Conservation (phyloP, 2,113 vertebrate genomes). For the Leptobrachium leishanense region DNA sequence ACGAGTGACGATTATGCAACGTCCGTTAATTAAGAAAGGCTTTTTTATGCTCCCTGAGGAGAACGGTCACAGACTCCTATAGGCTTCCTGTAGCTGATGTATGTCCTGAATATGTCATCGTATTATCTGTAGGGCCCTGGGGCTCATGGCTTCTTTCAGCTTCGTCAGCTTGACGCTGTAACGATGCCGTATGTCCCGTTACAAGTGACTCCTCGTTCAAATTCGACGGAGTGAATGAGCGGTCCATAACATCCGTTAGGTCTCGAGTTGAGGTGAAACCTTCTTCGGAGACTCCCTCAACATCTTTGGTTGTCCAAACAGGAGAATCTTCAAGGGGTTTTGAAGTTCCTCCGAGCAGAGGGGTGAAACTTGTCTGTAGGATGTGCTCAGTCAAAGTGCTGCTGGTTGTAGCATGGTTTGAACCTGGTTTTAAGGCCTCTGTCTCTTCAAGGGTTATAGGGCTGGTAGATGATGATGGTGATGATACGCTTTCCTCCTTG, state of each 20-base stretch:
- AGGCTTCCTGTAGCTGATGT: conserved; percentile 8
- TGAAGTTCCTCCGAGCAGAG: background rate
- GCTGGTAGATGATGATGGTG: background rate
- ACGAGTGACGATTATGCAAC: background rate
- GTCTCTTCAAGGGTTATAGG: background rate
- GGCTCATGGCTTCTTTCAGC: conserved; percentile 36
- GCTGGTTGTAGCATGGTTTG: background rate
- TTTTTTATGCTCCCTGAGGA: conserved; percentile 25
- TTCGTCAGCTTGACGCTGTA: conserved; percentile 23
- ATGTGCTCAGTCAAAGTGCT: background rate
- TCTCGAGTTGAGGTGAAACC: conserved; percentile 20
- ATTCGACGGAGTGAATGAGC: conserved; percentile 10
- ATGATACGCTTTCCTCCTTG: conserved; percentile 4
- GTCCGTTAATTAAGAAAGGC: conserved; percentile 19
- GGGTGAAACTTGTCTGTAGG: background rate
- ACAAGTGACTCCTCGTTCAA: conserved; percentile 5
- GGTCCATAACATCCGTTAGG: background rate
- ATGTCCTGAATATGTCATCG: conserved; percentile 20
- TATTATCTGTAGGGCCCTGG: conserved; percentile 16
- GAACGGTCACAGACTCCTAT: conserved; percentile 20
- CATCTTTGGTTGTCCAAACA: conserved; percentile 5
- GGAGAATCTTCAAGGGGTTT: background rate
- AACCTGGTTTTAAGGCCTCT: conserved; percentile 17
- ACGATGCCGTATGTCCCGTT: conserved; percentile 14
- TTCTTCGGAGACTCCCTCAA: conserved; percentile 4